Base-by-base conservation (phyloP, 2,888 invertebrate genomes). In the Priocnemis perturbator region DNA sequence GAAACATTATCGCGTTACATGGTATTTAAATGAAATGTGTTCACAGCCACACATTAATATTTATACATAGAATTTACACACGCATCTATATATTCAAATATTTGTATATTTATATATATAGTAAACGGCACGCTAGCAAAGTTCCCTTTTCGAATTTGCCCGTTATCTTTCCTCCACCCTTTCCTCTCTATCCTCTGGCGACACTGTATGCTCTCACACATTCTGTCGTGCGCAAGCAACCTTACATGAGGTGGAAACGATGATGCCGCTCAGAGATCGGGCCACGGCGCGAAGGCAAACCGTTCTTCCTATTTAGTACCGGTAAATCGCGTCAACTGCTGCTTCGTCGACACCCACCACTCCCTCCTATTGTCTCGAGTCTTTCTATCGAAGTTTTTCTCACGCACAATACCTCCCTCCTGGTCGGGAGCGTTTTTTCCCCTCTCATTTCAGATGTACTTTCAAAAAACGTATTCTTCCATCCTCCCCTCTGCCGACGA, bases 11-110 rank as follows among this genome's bases (percentile, higher is more conserved):
- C 73, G 67, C 76, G 72, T 79, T 71, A 63, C 57, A 70, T 75
- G 79, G 65, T 79, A 77, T 70, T 75, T 79, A 79, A 70, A 79
- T 79, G 83, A 88, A 88, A 88, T 88, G 86, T 88, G 87, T 87
- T 89, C 89, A 89, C 89, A 89, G 89, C 89, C 89, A 89, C 89
- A 88, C 87, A 88, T 88, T 86, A 87, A 87, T 86, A 83, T 83
- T 83, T 83, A 79, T 80, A 69, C 66, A 65, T 68, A 73, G 60
- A 71, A 66, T 68, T 52, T 37, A 17, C 30, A 21, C 57, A 17
- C 5, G 19, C 55, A 21, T 55, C 23, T 67, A 67, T 53, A 59
- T 45, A 78, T 71, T 70, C 78, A 78, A 76, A 67, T 73, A 69
- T 74, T 71, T 47, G 69, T 74, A 76, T 71, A 69, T 71, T 71